Evolutionary conservation across 2,888 invertebrate genomes (phyloP), one percentile per base, ranked within the genome.

Genomic region (Lycophotia porphyrea): DNA sequence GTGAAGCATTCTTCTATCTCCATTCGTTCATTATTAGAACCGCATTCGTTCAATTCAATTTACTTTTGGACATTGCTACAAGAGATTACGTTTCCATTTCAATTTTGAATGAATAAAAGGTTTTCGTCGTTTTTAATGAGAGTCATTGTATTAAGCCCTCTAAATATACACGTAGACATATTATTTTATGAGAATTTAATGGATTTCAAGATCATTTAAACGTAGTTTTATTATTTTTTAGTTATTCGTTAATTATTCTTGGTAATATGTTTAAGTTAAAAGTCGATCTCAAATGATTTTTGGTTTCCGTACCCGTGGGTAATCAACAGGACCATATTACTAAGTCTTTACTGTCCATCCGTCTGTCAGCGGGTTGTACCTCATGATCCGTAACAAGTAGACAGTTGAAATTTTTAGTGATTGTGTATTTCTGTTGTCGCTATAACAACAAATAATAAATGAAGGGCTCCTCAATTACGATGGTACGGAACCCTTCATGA

Each of bases 1-100:
- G 74, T 71, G 78, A 82, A 81, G 71, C 71, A 70, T 58, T 82
- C 68, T 74, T 77, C 80, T 79, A 81, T 82, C 70, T 86, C 66
- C 66, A 82, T 82, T 80, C 83, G 73, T 84, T 87, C 84, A 88
- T 89, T 91, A 88, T 88, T 87, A 85, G 82, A 89, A 90, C 84
- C 89, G 87, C 88, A 89, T 91, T 91, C 90, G 88, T 87, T 86
- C 89, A 89, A 91, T 91, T 91, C 87, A 90, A 92, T 91, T 90
- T 92, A 90, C 89, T 91, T 88, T 91, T 84, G 81, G 86, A 88
- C 88, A 88, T 79, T 84, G 88, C 84, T 90, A 89, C 87, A 90
- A 89, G 88, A 88, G 89, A 88, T 90, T 91, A 89, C 85, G 87
- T 79, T 90, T 85, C 86, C 80, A 88, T 86, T 89, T 78, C 75